These are phyloP conservation scores for Gobius niger DNA, from an alignment of 2,113 vertebrate species.

Conservation along the genomic window DNA sequence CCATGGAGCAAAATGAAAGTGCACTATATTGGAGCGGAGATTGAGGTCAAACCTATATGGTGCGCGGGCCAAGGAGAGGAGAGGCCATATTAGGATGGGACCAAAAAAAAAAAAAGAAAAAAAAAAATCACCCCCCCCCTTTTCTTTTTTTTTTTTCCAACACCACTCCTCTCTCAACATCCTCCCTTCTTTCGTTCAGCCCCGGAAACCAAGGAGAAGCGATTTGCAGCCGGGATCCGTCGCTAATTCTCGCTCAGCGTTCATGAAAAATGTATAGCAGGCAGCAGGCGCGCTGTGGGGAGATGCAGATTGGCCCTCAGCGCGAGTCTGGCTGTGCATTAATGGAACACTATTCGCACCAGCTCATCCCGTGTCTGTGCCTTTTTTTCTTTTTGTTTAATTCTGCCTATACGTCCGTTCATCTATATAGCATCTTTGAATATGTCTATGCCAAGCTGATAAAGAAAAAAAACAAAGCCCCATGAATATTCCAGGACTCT, in stretches of 20 bases:
- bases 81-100: conserved; percentile 24
- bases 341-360: conserved; percentile 68
- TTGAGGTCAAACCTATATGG: conserved; percentile 56
- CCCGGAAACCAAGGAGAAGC: conserved; percentile 57
- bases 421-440: conserved; percentile 8
- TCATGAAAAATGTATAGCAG: conserved; percentile 82
- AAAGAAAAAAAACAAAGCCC: conserved; percentile 40
- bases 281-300: conserved; percentile 72
- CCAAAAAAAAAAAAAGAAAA: conserved; percentile 13
- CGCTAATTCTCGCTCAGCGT: conserved; percentile 77
- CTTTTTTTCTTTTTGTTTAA: conserved; percentile 4
- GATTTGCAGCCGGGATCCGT: conserved; percentile 73
- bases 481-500: conserved; percentile 61
- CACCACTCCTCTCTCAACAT: conserved; percentile 23
- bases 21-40: conserved; percentile 39
- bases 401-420: conserved; percentile 15
- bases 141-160: conserved; percentile 10
- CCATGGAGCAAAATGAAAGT: conserved; percentile 47
- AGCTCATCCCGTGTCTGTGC: not conserved
- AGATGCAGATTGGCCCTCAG: conserved; percentile 75
- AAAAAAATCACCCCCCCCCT: not conserved
- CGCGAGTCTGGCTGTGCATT: conserved; percentile 67
- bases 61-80: conserved; percentile 39
- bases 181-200: conserved; percentile 7
- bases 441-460: conserved; percentile 26